Evolutionary conservation across 2,888 invertebrate genomes (phyloP).

Genomic region (Margaritifera margaritifera): DNA sequence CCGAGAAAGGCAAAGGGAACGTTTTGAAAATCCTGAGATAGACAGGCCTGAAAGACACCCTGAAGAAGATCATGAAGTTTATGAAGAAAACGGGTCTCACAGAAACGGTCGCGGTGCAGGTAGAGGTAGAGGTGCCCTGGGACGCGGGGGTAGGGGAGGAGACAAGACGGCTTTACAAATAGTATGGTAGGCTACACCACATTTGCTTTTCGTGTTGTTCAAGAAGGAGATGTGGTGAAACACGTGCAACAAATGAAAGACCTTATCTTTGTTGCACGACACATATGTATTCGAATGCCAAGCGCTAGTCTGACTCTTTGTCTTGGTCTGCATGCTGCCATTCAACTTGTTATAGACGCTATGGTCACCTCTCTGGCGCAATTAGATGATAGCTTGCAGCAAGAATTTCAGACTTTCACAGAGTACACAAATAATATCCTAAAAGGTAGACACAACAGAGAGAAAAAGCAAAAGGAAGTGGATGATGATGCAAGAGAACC

Average conservation of each 20-base stretch:
- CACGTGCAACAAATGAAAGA: constrained; percentile 25
- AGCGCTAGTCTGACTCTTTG: neutral
- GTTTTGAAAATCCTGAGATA: no score
- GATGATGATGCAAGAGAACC: constrained; percentile 4
- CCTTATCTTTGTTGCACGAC: constrained; percentile 23
- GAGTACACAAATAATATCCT: constrained; percentile 19
- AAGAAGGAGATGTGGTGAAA: neutral
- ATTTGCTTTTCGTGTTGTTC: constrained; percentile 11
- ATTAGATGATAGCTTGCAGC: constrained; percentile 26
- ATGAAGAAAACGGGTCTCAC: neutral
- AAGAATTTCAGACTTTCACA: constrained; percentile 27
- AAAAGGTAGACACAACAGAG: no score
- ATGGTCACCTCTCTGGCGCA: constrained; percentile 11
- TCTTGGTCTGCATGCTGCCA: constrained; percentile 15
- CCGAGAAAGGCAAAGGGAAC: no score
- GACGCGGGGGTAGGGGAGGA: constrained; percentile 1
- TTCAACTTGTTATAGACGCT: constrained; percentile 25
- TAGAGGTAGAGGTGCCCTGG: constrained; percentile 6
- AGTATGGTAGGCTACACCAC: constrained; percentile 7
- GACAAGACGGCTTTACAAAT: constrained; percentile 23
- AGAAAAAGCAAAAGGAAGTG: neutral
- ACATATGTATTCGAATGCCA: constrained; percentile 23
- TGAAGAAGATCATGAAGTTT: no score
- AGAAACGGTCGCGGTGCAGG: constrained; percentile 2
- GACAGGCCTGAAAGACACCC: no score